A percentile compares a stretch with the other conserved stretches of the same genome.
Conservation (phyloP, 2,113 vertebrate species). For the Deroptyus accipitrinus region DNA sequence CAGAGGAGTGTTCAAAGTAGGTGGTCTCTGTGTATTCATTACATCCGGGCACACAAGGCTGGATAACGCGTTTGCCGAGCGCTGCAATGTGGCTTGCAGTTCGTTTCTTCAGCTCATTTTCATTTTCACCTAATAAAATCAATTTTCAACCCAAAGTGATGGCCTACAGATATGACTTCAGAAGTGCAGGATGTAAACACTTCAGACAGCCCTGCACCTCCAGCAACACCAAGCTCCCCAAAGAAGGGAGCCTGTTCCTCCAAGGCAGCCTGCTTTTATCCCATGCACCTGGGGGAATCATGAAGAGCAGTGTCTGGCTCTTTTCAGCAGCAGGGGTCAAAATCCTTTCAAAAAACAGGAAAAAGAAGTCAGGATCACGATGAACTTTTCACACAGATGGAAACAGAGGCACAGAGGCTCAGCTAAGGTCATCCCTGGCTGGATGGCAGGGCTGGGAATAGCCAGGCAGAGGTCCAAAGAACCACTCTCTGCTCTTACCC, state of each 20-base stretch:
- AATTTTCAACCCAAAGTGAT: slow-evolving; percentile 61
- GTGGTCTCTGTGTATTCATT: slow-evolving; percentile 11
- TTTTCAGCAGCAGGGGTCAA: slow-evolving; percentile 62
- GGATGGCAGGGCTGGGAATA: background rate
- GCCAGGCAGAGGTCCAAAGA: background rate
- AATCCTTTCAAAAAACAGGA: background rate
- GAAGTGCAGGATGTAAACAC: slow-evolving; percentile 54
- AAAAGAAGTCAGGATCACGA: background rate
- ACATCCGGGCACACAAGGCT: slow-evolving; percentile 29
- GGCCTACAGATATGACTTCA: slow-evolving; percentile 59
- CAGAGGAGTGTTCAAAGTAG: slow-evolving; percentile 59
- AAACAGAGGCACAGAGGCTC: background rate
- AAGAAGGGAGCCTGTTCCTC: slow-evolving; percentile 17
- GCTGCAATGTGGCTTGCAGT: slow-evolving; percentile 34
- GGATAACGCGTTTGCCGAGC: slow-evolving; percentile 13
- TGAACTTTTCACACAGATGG: background rate
- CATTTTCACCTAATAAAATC: slow-evolving; percentile 71
- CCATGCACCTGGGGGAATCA: slow-evolving; percentile 10
- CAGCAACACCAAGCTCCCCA: background rate
- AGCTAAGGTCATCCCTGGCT: background rate
- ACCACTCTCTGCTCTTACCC: background rate
- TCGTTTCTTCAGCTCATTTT: slow-evolving; percentile 65
- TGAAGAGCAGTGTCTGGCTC: slow-evolving; percentile 33
- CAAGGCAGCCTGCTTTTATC: slow-evolving; percentile 30
- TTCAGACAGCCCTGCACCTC: slow-evolving; percentile 15